Percentiles rank a stretch among this genome's conserved stretches.
Conservation (phyloP, 2,888 invertebrate genomes). For the Lordiphosa fenestrarum region DNA sequence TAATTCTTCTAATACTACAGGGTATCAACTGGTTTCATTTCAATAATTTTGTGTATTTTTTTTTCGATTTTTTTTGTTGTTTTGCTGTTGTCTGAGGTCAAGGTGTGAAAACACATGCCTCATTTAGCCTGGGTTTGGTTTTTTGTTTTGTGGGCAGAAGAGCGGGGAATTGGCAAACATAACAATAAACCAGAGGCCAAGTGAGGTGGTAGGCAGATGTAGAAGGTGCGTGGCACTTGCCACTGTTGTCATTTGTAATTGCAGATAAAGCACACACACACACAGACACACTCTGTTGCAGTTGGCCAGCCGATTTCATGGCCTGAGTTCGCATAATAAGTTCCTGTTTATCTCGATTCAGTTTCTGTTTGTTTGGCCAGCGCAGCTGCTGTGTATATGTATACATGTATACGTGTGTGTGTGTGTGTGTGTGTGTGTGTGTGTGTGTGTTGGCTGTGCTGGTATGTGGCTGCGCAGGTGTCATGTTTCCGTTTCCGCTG, state of each 20-base stretch:
- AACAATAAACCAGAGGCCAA: slow-evolving; percentile 28
- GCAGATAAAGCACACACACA: slow-evolving; percentile 34
- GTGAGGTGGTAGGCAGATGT: slow-evolving; percentile 6
- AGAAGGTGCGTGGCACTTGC: background rate
- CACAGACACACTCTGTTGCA: slow-evolving; percentile 6
- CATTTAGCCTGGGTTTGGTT: slow-evolving; percentile 13
- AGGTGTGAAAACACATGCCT: slow-evolving; percentile 33
- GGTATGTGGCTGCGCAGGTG: slow-evolving; percentile 53
- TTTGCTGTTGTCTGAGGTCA: slow-evolving; percentile 24
- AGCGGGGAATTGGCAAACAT: slow-evolving; percentile 34
- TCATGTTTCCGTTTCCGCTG: slow-evolving; percentile 72
- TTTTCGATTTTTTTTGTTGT: background rate
- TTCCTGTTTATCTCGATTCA: slow-evolving; percentile 68
- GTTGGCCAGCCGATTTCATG: slow-evolving; percentile 16
- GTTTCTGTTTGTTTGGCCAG: slow-evolving; percentile 54
- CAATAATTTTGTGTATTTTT: background rate
- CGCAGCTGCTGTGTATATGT: slow-evolving; percentile 21
- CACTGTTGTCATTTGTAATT: slow-evolving; percentile 37
- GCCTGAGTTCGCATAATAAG: slow-evolving; percentile 70
- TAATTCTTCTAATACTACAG: too few species aligned
- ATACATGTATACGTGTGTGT: background rate
- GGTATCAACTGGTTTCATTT: slow-evolving; percentile 2
- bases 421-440: slow-evolving; percentile 9
- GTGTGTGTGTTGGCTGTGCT: slow-evolving; percentile 16
- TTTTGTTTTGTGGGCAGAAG: background rate